Conservation (phyloP, 2,888 invertebrate genomes). For the Adineta ricciae region DNA sequence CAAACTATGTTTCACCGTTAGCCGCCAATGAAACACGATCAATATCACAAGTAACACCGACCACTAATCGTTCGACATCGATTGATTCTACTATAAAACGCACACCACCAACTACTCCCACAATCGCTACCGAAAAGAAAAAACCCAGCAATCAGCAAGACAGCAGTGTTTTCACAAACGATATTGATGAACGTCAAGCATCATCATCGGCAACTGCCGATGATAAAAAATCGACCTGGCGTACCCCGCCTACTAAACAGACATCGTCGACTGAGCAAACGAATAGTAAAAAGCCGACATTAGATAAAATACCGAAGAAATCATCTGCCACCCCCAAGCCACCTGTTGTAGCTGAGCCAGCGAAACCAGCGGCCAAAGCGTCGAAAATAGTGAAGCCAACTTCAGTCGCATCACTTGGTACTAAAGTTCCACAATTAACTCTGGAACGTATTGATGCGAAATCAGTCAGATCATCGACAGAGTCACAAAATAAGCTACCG, state of each 20-base stretch:
- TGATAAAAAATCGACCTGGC: not conserved
- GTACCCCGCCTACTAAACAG: not conserved
- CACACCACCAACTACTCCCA: not conserved
- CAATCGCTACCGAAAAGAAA: not conserved
- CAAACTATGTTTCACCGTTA: slow-evolving; percentile 6
- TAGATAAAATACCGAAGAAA: slow-evolving; percentile 21
- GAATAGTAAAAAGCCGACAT: not conserved
- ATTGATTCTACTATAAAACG: not conserved
- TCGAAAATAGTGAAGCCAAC: not conserved
- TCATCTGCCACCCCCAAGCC: not conserved
- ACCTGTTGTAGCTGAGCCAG: not conserved
- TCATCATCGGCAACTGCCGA: not conserved
- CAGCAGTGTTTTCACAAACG: not conserved
- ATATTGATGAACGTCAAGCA: slow-evolving; percentile 10
- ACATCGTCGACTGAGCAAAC: not conserved
- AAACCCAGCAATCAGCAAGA: not conserved
- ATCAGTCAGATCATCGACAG: not conserved
- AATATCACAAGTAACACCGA: not conserved
- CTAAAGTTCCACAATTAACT: slow-evolving; percentile 10
- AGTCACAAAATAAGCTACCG: too few species aligned
- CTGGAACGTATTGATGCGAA: not conserved
- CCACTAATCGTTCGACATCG: not conserved
- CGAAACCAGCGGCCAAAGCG: not conserved
- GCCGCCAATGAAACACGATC: not conserved
- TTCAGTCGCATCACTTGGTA: not conserved